phyloP scores from a whole-genome alignment of 2,113 vertebrate genomes.

The Marmota flaviventris region DNA sequence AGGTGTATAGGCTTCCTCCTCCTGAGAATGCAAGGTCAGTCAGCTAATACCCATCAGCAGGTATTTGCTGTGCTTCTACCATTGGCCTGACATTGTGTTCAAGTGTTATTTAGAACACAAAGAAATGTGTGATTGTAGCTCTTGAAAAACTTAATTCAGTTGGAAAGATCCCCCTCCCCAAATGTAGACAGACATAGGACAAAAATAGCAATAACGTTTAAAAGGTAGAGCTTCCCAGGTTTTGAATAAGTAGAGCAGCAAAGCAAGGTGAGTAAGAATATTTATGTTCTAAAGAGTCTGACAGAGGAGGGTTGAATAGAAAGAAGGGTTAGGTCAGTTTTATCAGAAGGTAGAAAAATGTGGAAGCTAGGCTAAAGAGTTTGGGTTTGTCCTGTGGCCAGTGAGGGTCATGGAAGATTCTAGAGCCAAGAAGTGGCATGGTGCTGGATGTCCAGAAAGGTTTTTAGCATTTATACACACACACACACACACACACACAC shows the following conservation, averaged over 20 bases:
- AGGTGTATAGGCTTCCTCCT: not conserved
- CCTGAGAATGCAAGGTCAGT: not conserved
- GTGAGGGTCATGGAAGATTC: not conserved
- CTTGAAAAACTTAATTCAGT: slow-evolving; percentile 11
- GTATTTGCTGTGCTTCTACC: not conserved
- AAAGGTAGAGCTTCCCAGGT: not conserved
- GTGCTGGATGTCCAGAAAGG: not conserved
- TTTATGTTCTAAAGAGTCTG: not conserved
- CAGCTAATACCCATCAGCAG: not conserved
- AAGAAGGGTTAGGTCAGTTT: not conserved
- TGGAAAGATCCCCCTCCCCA: not conserved
- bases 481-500: too few relatives aligned
- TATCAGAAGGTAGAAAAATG: not conserved
- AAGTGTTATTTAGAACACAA: not conserved
- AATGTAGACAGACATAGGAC: not conserved
- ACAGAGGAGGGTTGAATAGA: not conserved
- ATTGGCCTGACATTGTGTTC: not conserved
- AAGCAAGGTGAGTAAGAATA: not conserved
- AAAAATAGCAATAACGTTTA: not conserved
- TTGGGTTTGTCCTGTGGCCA: not conserved
- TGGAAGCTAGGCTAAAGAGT: not conserved
- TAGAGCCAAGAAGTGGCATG: not conserved
- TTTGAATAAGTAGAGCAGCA: not conserved
- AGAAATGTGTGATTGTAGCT: not conserved
- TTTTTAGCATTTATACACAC: not conserved